phyloP scores from a whole-genome alignment of 2,888 invertebrate species.

The Plutella xylostella region DNA sequence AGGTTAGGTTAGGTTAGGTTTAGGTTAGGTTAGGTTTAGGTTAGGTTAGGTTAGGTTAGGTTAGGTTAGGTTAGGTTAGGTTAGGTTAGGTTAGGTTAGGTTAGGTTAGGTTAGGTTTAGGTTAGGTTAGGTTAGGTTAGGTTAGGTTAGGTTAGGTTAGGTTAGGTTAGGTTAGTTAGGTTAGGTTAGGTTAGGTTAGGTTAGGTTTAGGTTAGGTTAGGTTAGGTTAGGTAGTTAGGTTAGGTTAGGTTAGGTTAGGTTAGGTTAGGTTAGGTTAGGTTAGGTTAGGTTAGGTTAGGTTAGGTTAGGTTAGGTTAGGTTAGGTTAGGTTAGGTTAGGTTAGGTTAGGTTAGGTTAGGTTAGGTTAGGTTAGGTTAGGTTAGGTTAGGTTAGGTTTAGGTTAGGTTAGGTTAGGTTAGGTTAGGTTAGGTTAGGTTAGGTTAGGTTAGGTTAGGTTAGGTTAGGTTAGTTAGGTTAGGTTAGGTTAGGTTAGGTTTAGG shows the following conservation, averaged over 20 bases:
- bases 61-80: slow-evolving; percentile 19
- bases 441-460: slow-evolving; percentile 16
- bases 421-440: slow-evolving; percentile 18
- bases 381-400: slow-evolving; percentile 22
- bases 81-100: slow-evolving; percentile 22
- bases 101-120: slow-evolving; percentile 20
- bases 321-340: slow-evolving; percentile 17
- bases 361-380: slow-evolving; percentile 21
- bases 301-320: too few relatives aligned
- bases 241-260: too few relatives aligned
- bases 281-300: too few relatives aligned
- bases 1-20: slow-evolving; percentile 16
- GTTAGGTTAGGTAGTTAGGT: too few relatives aligned
- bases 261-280: too few relatives aligned
- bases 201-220: too few relatives aligned
- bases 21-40: too few relatives aligned
- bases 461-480: slow-evolving; percentile 17
- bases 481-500: slow-evolving; percentile 16
- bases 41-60: slow-evolving; percentile 17
- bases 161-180: slow-evolving; percentile 17
- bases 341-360: slow-evolving; percentile 15
- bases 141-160: slow-evolving; percentile 17
- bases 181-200: slow-evolving; percentile 16
- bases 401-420: too few relatives aligned
- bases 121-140: slow-evolving; percentile 18